Base-by-base conservation (phyloP, 1,140 invertebrate genomes). In the Solen grandis region DNA sequence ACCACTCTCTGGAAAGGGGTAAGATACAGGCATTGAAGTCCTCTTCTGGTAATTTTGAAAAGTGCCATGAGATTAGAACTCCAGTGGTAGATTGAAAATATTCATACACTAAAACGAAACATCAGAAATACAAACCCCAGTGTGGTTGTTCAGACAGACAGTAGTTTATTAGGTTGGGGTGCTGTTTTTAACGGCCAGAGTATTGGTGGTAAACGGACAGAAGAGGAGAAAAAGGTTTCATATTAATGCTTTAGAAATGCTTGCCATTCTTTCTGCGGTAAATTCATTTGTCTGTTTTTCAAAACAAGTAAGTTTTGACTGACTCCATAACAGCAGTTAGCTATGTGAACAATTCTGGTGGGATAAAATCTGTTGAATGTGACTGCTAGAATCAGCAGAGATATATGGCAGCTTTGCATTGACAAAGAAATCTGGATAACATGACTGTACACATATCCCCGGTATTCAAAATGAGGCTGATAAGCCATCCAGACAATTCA, bases 151-250 rank as follows among this genome's bases (percentile, higher is more conserved):
- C 29, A 13, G 13, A 27, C 35, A 29, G 72, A 74, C 22, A 38
- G 33, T 5, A 62, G 55, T 38, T 31, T 22, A 13, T 29, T 46
- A 29, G 55, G 5, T n/a, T 74, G 72, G 33, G 72, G n/a, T 46
- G 33, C 33, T 29, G 59, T 60, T 22, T 74, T 8, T 46, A 19
- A 33, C 14, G 29, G 46, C 52, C 8, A 33, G 22, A 62, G n/a
- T 0, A 74, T 62, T 22, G 72, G 55, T 33, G 72, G 72, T 50
- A 38, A 59, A 74, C 63, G 55, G 72, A 50, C 4, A n/a, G 27
- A 62, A 14, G 8, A 27, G 0, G 72, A 74, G 22, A 33, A 22
- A 8, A n/a, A 35, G 27, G 27, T 57, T 10, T n/a, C 55, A 59
- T n/a, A 73, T 59, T 8, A 57, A 73, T 41, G 27, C 22, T n/a